Evolutionary conservation across 2,888 invertebrate genomes (phyloP), one percentile per base, ranked within the genome.

Genomic region (Pegoplata infirma): DNA sequence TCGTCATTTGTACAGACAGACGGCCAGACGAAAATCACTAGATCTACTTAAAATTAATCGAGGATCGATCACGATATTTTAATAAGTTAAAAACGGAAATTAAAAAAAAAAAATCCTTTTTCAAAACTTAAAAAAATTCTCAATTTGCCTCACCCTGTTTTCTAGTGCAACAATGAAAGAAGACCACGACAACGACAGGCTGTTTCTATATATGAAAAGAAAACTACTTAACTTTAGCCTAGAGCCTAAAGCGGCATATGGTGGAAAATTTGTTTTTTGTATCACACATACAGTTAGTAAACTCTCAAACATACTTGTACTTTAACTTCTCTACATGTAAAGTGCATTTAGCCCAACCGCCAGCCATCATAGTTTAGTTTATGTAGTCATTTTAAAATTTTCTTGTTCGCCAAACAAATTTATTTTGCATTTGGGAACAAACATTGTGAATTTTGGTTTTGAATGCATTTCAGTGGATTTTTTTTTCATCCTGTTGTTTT

Each of bases 201-300:
- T 44, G 40, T 73, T 73, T 58, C 16, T n/a, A n/a, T n/a, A n/a
- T n/a, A n/a, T 19, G 47, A 73, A 14, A n/a, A n/a, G n/a, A n/a
- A n/a, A 75, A 12, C 59, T 53, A 61, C 58, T 74, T 51, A 67
- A 53, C 74, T 59, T 59, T 55, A 40, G 74, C 74, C 74, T 25
- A 19, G 25, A 74, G 74, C 67, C 55, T 75, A 21, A 32, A 68
- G 61, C 55, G 68, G 53, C 59, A 59, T 46, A 53, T 44, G 53
- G 17, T 46, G 23, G 23, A 44, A 44, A 47, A 25, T 5, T 55
- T 21, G 8, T n/a, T n/a, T n/a, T n/a, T n/a, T n/a, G n/a, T n/a
- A n/a, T n/a, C n/a, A n/a, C n/a, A n/a, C n/a, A n/a, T n/a, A n/a
- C n/a, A n/a, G n/a, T n/a, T n/a, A n/a, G n/a, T n/a, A n/a, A n/a